Conservation (phyloP, 2,797 vertebrate species). For the Phrynocephalus vlangalii region DNA sequence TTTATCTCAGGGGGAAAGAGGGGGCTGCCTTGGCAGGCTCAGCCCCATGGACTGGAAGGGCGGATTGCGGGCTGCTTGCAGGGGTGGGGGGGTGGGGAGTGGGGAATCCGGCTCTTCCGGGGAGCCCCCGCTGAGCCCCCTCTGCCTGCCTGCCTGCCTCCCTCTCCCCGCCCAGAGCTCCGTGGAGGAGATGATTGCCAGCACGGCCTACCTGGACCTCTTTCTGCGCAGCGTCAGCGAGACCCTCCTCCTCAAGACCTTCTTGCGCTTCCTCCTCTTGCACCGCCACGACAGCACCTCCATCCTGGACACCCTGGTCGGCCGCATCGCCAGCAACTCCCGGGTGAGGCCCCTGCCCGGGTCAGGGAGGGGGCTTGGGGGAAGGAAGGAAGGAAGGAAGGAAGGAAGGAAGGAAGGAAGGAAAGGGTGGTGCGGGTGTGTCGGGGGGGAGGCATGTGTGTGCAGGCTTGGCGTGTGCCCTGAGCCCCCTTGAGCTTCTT, state of each 20-base stretch:
- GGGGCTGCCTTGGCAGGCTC: too few relatives aligned
- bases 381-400: too few relatives aligned
- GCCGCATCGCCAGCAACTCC: conserved; percentile 94
- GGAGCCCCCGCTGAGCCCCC: too few relatives aligned
- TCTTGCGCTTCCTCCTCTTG: conserved; percentile 93
- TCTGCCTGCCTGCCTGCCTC: too few relatives aligned
- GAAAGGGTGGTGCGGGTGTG: too few relatives aligned
- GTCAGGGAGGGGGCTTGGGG: too few relatives aligned
- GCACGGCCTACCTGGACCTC: conserved; percentile 96
- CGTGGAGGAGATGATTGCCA: conserved; percentile 96
- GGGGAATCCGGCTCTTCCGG: too few relatives aligned
- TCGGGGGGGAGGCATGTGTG: too few relatives aligned
- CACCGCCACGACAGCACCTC: conserved; percentile 92
- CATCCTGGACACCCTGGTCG: conserved; percentile 94
- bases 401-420: too few relatives aligned
- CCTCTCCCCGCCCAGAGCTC: conserved; percentile 81
- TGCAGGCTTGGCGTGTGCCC: too few relatives aligned
- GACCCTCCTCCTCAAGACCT: conserved; percentile 91
- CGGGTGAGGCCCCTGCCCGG: conserved; percentile 79
- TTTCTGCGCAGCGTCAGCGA: conserved; percentile 94
- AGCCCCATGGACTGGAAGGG: background rate
- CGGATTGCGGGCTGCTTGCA: background rate
- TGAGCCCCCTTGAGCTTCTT: too few relatives aligned
- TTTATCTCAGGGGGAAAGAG: too few relatives aligned
- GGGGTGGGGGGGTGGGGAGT: background rate